A percentile compares a stretch with the other conserved stretches of the same genome.
These are phyloP conservation scores for Cnemophilus loriae DNA, from an alignment of 2,113 vertebrate genomes.

Conservation along the genomic window DNA sequence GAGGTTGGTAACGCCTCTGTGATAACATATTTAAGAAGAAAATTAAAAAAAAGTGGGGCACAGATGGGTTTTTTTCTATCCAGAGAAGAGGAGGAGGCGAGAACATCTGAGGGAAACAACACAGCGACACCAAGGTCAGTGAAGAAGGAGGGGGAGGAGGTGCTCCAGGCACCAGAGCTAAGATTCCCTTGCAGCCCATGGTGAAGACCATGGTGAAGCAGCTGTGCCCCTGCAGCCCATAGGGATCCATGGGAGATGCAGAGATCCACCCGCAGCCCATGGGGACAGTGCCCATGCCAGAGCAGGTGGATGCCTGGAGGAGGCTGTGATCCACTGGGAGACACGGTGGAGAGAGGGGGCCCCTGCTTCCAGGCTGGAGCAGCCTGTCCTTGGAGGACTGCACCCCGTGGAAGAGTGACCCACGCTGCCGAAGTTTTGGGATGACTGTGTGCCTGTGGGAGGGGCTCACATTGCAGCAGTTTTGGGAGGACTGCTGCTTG, in stretches of 20 bases:
- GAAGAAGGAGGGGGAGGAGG: neutral
- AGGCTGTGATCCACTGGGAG: neutral
- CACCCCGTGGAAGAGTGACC: accelerated
- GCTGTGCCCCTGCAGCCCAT: neutral
- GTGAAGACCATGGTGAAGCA: neutral
- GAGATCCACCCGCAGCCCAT: neutral
- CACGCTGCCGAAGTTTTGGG: accelerated
- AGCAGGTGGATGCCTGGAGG: neutral
- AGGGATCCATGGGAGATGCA: neutral
- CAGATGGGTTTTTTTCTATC: neutral
- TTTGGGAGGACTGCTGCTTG: neutral
- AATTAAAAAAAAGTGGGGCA: neutral
- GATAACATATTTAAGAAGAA: neutral
- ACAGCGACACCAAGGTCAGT: neutral
- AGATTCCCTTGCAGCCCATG: accelerated
- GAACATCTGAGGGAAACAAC: neutral
- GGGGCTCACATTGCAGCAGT: too few species aligned
- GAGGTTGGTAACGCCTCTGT: neutral
- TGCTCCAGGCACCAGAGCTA: neutral
- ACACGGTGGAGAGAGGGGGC: neutral
- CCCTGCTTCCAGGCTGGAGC: neutral
- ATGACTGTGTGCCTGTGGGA: too few species aligned
- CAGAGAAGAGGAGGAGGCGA: neutral
- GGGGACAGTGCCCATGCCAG: too few species aligned
- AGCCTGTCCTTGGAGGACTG: neutral